Percentiles rank a stretch among this genome's conserved stretches.
These are phyloP conservation scores for Eledone cirrhosa DNA, from an alignment of 2,888 invertebrate genomes.

Conservation along the genomic window DNA sequence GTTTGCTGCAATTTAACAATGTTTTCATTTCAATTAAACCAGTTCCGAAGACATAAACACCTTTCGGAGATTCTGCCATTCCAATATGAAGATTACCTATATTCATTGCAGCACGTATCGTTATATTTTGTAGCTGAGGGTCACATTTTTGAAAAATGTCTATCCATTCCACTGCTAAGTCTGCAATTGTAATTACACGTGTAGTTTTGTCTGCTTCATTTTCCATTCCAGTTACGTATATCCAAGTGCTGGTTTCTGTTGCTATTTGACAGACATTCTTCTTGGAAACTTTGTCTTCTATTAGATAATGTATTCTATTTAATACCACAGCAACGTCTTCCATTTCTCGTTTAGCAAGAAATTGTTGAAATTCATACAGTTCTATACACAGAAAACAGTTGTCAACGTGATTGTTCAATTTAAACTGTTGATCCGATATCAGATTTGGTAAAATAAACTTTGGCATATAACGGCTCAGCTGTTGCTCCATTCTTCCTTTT, in stretches of 20 bases:
- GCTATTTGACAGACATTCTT: not conserved
- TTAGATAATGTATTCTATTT: not conserved
- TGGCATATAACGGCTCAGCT: conserved; percentile 55
- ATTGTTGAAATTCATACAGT: not conserved
- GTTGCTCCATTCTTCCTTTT: conserved; percentile 46
- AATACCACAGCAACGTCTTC: not conserved
- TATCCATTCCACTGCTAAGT: not conserved
- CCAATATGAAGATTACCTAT: not conserved
- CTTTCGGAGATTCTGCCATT: not conserved
- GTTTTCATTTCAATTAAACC: not conserved
- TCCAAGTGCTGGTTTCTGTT: not conserved
- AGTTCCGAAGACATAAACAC: not conserved
- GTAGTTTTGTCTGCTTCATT: not conserved
- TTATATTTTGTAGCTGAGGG: conserved; percentile 31
- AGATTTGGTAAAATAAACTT: conserved; percentile 46
- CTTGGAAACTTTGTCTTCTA: not conserved
- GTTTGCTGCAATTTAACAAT: not conserved
- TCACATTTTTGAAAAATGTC: not conserved
- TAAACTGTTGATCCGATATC: conserved; percentile 39
- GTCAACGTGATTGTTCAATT: conserved; percentile 41
- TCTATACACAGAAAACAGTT: not conserved
- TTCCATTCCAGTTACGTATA: not conserved
- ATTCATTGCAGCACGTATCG: conserved; percentile 41
- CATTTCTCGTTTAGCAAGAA: not conserved
- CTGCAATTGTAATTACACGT: not conserved